Base-by-base conservation (phyloP, 2,113 vertebrate genomes). In the Rhabdornis inornatus region DNA sequence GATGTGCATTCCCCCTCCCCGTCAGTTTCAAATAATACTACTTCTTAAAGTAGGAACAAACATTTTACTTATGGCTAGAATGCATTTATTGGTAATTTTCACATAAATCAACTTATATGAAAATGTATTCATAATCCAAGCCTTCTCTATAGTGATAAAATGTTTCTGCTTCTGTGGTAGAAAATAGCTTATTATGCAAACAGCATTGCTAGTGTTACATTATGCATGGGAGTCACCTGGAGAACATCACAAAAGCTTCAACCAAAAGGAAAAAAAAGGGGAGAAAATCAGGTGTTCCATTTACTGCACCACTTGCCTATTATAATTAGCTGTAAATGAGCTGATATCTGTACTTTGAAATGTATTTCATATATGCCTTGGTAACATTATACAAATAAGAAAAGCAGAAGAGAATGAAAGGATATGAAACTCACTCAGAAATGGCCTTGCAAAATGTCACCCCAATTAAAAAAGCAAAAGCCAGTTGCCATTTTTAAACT, bases 181-280 rank as follows among this genome's bases (percentile, higher is more conserved):
- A 98, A 98, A 98, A 98, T 98, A 97, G 97, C 98, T 98, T 98
- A 98, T 98, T 98, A 98, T 98, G 97, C 98, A 98, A 98, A 98
- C 98, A 98, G 96, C 97, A 97, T 97, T 97, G 97, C 97, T 95
- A 89, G 96, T 98, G 94, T 97, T 98, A 97, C 97, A 98, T 98
- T 98, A 98, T 98, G 98, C 98, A 98, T 98, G 91, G 97, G 96
- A 97, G 97, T 98, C 98, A 98, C 97, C 98, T 98, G 98, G 96
- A 96, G 97, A 98, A 98, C 96, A 97, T 97, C 96, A 98, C 97
- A 97, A 98, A 98, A 97, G 96, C 96, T 97, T 97, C 82, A 94
- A 92, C 90, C 93, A 96, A 95, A 89, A 83, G 83, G 50, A 76
- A 89, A 97, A 92, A 86, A 90, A 65, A 79, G 83, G 92, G 92